Evolutionary conservation across 1,140 invertebrate genomes (phyloP), one percentile per base, ranked within the genome.

Genomic region (Drosophila punjabiensis): DNA sequence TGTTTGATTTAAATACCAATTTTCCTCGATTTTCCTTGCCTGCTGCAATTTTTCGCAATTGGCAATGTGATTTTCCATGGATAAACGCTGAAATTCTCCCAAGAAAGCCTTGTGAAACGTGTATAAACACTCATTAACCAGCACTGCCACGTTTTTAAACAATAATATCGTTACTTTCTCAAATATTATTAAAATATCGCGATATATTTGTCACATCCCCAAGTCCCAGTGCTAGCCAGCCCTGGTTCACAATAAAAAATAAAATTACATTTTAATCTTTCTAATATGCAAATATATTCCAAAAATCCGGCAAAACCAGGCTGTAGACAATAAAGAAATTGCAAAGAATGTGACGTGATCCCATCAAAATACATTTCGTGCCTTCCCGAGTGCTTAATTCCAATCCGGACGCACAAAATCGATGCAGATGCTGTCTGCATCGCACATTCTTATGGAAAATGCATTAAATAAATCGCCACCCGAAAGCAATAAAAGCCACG

Each of bases 361-460:
- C 3, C 28, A 48, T 30, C 39, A 13, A 14, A 62, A 13, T 30
- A 53, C 7, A 43, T 20, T 35, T 62, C 11, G 70, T 74, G 70
- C 70, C 70, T 73, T 74, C 20, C 32, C 28, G 16, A 64, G 30
- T 62, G 33, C 33, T n/a, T 24, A 61, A 47, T 10, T n/a, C 30
- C 33, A 6, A 30, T 35, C 43, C 45, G 41, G 43, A 52, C 53
- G 55, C 52, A 43, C 37, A 75, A 74, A 75, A 75, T 75, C 71
- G 71, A 75, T 75, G 71, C 53, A 74, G 45, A 74, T 73, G 68
- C 69, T 75, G 71, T 62, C 69, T 75, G 69, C 67, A 70, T 67
- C 33, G 28, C 62, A 50, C 66, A 69, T 16, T 70, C 64, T 68
- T 52, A 53, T 53, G 47, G 53, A 35, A 52, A 73, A 70, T 74